These are phyloP conservation scores for Aphidoletes aphidimyza DNA, from an alignment of 2,888 invertebrate genomes.

Conservation along the genomic window DNA sequence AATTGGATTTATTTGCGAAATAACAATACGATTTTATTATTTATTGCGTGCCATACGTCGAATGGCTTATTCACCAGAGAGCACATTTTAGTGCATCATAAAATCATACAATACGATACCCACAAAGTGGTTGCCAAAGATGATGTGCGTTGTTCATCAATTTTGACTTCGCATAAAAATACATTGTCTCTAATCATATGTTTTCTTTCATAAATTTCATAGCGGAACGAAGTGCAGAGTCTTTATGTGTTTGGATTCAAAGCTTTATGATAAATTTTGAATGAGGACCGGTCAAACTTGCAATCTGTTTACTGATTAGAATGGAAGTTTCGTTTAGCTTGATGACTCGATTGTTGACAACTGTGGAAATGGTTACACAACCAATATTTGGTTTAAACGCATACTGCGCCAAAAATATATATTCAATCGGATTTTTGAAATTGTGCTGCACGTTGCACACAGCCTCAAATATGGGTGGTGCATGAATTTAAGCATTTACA, in stretches of 20 bases:
- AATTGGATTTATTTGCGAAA: not conserved
- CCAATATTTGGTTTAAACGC: not conserved
- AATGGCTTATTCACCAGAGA: not conserved
- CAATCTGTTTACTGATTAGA: slow-evolving; percentile 18
- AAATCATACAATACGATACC: not conserved
- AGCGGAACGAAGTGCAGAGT: too few species aligned
- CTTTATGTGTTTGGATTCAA: not conserved
- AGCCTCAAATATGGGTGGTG: too few species aligned
- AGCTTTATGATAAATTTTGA: not conserved
- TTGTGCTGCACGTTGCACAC: too few species aligned
- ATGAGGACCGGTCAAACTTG: not conserved
- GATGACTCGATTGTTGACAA: not conserved
- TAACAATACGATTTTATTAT: not conserved
- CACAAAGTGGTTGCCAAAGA: too few species aligned
- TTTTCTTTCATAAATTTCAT: too few species aligned
- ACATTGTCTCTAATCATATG: not conserved
- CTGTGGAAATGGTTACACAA: too few species aligned
- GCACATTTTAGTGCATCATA: not conserved
- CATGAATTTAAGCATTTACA: too few species aligned
- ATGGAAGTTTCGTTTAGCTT: not conserved
- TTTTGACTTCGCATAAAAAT: not conserved
- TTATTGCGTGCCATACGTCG: not conserved
- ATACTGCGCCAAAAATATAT: too few species aligned
- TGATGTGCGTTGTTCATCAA: not conserved
- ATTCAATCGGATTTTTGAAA: too few species aligned